phyloP scores from a whole-genome alignment of 2,797 vertebrate species.

The Meriones psammophilus region DNA sequence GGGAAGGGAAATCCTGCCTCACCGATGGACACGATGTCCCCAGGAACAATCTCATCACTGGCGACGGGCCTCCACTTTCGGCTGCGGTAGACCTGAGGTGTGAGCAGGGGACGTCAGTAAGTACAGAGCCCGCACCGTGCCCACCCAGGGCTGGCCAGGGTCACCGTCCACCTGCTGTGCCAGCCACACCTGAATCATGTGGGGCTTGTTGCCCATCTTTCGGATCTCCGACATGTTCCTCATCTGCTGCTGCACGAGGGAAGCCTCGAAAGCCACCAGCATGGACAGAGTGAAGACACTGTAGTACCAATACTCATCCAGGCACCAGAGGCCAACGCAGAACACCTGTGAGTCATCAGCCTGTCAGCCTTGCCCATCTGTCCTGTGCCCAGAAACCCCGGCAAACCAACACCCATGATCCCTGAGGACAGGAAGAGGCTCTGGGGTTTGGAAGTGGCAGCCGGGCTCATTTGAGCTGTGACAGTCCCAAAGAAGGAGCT shows the following conservation, averaged over 20 bases:
- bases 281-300: conserved; percentile 99
- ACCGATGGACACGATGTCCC: conserved; percentile 97
- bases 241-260: conserved; percentile 98
- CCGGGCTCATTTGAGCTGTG: no score
- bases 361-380: background rate
- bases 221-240: conserved; percentile 98
- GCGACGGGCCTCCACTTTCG: conserved; percentile 98
- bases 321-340: conserved; percentile 97
- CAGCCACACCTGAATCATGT: conserved; percentile 94
- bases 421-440: background rate
- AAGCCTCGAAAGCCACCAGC: conserved; percentile 98
- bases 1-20: conserved; percentile 28
- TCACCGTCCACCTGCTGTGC: background rate
- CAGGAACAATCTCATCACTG: conserved; percentile 96
- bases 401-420: background rate
- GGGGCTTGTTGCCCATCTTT: conserved; percentile 98
- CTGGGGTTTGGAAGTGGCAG: background rate
- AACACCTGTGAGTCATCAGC: conserved; percentile 91
- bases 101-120: fast-evolving
- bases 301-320: conserved; percentile 99
- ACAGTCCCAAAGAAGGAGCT: background rate
- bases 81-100: conserved; percentile 95
- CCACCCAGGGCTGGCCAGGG: background rate
- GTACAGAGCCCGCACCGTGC: fast-evolving
- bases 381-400: background rate